Percentiles rank a stretch among this genome's conserved stretches.
These are phyloP conservation scores for Aleiodes sp. DNA, from an alignment of 1,140 invertebrate genomes.

Conservation along the genomic window DNA sequence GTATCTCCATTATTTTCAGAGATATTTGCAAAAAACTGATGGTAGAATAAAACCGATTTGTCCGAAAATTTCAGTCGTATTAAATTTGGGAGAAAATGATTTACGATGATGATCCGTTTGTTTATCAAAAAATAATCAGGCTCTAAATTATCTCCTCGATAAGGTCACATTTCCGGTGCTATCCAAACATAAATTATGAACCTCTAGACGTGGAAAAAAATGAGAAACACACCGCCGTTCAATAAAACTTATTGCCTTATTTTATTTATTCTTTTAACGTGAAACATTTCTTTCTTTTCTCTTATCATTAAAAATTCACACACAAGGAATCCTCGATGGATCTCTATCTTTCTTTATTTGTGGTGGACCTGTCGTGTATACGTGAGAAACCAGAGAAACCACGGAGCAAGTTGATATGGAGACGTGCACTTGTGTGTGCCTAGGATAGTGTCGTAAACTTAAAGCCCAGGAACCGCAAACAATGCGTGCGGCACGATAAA, in stretches of 20 bases:
- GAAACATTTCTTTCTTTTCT: conserved; percentile 22
- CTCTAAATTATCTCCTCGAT: neutral
- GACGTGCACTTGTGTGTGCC: conserved; percentile 45
- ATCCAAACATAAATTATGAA: neutral
- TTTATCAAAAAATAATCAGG: too few relatives aligned
- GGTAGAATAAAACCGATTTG: too few relatives aligned
- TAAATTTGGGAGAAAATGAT: too few relatives aligned
- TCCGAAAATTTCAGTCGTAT: too few relatives aligned
- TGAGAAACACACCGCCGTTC: conserved; percentile 14
- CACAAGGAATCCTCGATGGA: conserved; percentile 1
- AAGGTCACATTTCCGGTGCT: neutral
- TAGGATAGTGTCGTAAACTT: conserved; percentile 49
- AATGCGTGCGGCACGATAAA: conserved; percentile 35
- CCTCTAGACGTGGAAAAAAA: too few relatives aligned
- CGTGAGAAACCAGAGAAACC: conserved; percentile 44
- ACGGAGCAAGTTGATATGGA: conserved; percentile 14
- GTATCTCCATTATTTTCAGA: too few relatives aligned
- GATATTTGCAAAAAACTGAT: too few relatives aligned
- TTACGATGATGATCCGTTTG: too few relatives aligned
- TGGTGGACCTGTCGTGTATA: conserved; percentile 26
- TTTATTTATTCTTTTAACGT: too few relatives aligned
- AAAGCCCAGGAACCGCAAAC: conserved; percentile 43
- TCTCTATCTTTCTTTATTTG: conserved; percentile 16
- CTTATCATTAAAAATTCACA: conserved; percentile 16
- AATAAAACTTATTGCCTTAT: conserved; percentile 21